phyloP scores from a whole-genome alignment of 2,888 invertebrate species.

The Frankliniella intonsa region DNA sequence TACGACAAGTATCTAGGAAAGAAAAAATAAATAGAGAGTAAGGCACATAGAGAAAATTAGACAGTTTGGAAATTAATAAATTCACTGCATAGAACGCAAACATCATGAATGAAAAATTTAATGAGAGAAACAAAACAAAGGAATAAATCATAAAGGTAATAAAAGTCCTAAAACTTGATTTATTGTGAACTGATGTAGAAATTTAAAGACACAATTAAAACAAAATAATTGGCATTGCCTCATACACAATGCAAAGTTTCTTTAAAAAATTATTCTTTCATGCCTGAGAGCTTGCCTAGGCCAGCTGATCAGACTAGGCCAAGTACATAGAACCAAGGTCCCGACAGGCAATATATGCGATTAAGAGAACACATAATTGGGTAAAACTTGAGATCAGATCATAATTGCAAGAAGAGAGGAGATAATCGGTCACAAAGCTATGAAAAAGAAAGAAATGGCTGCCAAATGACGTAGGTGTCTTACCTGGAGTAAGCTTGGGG shows the following conservation, averaged over 20 bases:
- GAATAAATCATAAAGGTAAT: neutral
- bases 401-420: too few relatives aligned
- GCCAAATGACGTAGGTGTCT: constrained; percentile 40
- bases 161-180: too few relatives aligned
- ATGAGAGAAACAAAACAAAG: constrained; percentile 22
- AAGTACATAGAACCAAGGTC: neutral
- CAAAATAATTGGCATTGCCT: too few relatives aligned
- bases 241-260: neutral
- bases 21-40: neutral
- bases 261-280: neutral
- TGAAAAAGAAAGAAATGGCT: constrained; percentile 42
- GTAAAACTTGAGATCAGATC: too few relatives aligned
- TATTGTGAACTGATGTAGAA: too few relatives aligned
- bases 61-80: constrained; percentile 35
- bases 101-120: neutral
- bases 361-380: too few relatives aligned
- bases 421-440: too few relatives aligned
- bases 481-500: constrained; percentile 86
- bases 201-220: too few relatives aligned
- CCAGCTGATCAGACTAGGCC: constrained; percentile 14
- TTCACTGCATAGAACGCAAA: neutral
- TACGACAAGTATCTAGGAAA: neutral
- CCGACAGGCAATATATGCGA: too few relatives aligned
- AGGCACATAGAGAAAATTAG: neutral
- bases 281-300: neutral